phyloP scores from a whole-genome alignment of 2,113 vertebrate species.

The Siniperca knerii region DNA sequence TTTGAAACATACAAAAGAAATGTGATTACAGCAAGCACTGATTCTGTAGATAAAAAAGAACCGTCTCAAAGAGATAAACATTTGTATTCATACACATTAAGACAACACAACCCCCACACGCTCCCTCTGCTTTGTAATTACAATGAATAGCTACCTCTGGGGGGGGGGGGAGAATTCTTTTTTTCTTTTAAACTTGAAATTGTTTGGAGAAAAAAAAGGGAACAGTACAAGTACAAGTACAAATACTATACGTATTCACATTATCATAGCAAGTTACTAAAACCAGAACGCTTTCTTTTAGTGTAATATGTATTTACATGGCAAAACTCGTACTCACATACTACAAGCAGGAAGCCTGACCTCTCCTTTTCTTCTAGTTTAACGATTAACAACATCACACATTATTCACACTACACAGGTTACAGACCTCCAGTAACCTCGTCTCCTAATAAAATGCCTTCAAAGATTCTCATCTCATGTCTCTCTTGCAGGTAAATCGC shows the following conservation, averaged over 20 bases:
- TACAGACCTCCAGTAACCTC: constrained; percentile 59
- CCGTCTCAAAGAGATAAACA: constrained; percentile 72
- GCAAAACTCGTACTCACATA: constrained; percentile 63
- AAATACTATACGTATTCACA: constrained; percentile 85
- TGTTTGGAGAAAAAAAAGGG: constrained; percentile 49
- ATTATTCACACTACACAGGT: constrained; percentile 67
- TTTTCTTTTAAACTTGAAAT: constrained; percentile 64
- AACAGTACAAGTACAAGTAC: constrained; percentile 81
- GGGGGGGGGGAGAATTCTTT: constrained; percentile 28
- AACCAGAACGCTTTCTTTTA: constrained; percentile 75
- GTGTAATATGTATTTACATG: constrained; percentile 83
- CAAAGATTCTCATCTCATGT: constrained; percentile 38
- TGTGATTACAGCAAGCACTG: constrained; percentile 78
- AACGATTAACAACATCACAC: constrained; percentile 72
- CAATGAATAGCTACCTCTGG: constrained; percentile 69
- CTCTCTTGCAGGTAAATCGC: constrained; percentile 35
- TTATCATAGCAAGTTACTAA: constrained; percentile 84
- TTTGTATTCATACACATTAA: constrained; percentile 81
- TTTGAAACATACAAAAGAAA: constrained; percentile 77
- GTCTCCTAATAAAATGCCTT: constrained; percentile 38
- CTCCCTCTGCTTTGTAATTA: constrained; percentile 68
- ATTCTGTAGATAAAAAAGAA: constrained; percentile 77
- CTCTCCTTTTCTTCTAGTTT: constrained; percentile 67
- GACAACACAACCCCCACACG: constrained; percentile 71
- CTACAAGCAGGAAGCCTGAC: constrained; percentile 71